Evolutionary conservation across 1,140 invertebrate genomes (phyloP).

Genomic region (Lasaia peninsularis): DNA sequence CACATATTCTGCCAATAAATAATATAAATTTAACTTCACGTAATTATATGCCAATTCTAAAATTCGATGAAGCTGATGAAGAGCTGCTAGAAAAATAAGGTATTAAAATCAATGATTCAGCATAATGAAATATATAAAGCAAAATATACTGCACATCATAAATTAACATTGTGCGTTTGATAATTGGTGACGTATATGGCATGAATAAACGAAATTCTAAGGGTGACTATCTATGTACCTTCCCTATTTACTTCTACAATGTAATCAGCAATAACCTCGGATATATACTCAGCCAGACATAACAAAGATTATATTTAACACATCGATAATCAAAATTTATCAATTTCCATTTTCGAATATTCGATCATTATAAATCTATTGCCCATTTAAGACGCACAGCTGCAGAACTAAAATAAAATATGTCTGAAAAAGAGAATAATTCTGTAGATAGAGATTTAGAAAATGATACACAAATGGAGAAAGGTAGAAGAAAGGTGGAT

Average conservation of each 20-base stretch:
- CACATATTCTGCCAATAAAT: too few relatives aligned
- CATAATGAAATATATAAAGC: too few relatives aligned
- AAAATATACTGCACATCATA: neutral
- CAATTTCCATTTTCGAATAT: neutral
- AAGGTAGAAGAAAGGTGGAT: conserved; percentile 29
- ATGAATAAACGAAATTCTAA: neutral
- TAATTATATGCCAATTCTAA: too few relatives aligned
- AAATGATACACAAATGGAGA: neutral
- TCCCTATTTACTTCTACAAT: neutral
- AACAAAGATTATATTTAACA: neutral
- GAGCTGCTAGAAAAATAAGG: too few relatives aligned
- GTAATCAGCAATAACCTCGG: neutral
- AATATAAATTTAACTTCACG: too few relatives aligned
- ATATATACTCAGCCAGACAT: neutral
- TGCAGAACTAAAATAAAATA: neutral
- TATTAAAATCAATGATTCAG: too few relatives aligned
- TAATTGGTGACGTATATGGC: neutral
- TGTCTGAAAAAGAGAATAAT: conserved; percentile 1
- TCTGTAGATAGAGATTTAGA: neutral
- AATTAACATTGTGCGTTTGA: neutral
- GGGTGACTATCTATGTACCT: neutral
- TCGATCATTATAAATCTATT: neutral
- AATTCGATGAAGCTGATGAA: too few relatives aligned
- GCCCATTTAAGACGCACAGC: neutral
- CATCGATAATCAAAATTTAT: neutral